phyloP scores from a whole-genome alignment of 2,888 invertebrate genomes.

The Leptinotarsa rubiginosa region DNA sequence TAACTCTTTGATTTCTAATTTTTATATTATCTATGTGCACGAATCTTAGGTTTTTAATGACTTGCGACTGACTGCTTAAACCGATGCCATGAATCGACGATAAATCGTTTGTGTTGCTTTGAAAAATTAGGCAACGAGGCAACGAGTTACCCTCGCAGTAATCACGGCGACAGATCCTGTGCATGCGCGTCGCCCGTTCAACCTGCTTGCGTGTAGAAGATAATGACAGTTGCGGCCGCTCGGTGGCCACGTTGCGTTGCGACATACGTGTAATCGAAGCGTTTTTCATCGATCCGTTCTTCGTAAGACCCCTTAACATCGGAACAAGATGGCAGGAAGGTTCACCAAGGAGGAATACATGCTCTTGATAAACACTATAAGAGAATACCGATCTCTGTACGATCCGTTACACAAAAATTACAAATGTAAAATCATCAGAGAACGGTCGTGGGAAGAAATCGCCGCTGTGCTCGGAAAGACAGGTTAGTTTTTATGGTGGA shows the following conservation, averaged over 20 bases:
- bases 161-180: background rate
- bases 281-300: conserved; percentile 18
- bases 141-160: background rate
- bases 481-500: conserved; percentile 21
- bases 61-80: too few species aligned
- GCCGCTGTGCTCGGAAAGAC: conserved; percentile 27
- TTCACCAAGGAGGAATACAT: conserved; percentile 37
- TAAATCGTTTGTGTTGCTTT: too few species aligned
- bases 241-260: conserved; percentile 9
- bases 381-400: conserved; percentile 28
- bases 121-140: too few species aligned
- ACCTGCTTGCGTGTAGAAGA: conserved; percentile 14
- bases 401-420: conserved; percentile 30
- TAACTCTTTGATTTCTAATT: too few species aligned
- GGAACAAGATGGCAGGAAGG: conserved; percentile 20
- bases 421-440: conserved; percentile 28
- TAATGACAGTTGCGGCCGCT: conserved; percentile 12
- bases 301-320: background rate
- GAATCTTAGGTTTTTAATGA: too few species aligned
- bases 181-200: background rate
- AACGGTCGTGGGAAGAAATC: conserved; percentile 30
- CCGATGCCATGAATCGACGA: too few species aligned
- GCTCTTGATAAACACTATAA: conserved; percentile 25
- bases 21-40: too few species aligned
- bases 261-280: background rate